Percentiles rank a stretch among this genome's conserved stretches.
Evolutionary conservation across 2,797 vertebrate species (phyloP).

Genomic region (Gobionotothen gibberifrons): DNA sequence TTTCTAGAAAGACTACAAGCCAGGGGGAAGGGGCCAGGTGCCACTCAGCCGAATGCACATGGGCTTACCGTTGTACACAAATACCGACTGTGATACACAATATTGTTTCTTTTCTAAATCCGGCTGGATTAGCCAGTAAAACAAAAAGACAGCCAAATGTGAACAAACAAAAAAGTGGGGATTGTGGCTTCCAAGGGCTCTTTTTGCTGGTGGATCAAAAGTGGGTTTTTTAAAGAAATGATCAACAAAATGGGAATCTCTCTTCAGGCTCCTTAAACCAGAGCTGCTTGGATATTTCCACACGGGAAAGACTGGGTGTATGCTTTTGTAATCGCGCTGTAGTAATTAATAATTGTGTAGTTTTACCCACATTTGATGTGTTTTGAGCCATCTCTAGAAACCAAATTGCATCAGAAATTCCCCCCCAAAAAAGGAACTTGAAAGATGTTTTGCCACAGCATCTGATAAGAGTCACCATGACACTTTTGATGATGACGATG

Average conservation of each 20-base stretch:
- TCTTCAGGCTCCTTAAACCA: constrained; percentile 34
- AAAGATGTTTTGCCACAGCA: constrained; percentile 15
- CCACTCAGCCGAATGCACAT: constrained; percentile 79
- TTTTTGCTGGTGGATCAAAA: constrained; percentile 62
- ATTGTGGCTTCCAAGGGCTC: constrained; percentile 55
- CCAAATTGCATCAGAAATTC: constrained; percentile 35
- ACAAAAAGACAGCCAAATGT: constrained; percentile 74
- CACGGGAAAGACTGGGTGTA: constrained; percentile 8
- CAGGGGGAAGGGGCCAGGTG: constrained; percentile 78
- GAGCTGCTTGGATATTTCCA: constrained; percentile 32
- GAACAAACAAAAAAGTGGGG: constrained; percentile 61
- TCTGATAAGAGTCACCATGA: constrained; percentile 46
- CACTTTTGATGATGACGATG: constrained; percentile 29
- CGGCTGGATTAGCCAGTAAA: constrained; percentile 73
- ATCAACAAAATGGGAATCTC: constrained; percentile 53
- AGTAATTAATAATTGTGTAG: background rate
- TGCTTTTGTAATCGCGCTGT: constrained; percentile 19
- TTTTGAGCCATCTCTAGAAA: constrained; percentile 37
- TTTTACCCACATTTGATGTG: constrained; percentile 17
- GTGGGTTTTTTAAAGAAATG: constrained; percentile 58
- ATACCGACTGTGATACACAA: constrained; percentile 76
- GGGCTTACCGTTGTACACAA: constrained; percentile 75
- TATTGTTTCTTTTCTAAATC: constrained; percentile 77
- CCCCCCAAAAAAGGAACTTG: constrained; percentile 12
- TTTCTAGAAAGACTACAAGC: constrained; percentile 70